Evolutionary conservation across 2,888 invertebrate species (phyloP), one percentile per base, ranked within the genome.

Genomic region (Drosophila limbata): DNA sequence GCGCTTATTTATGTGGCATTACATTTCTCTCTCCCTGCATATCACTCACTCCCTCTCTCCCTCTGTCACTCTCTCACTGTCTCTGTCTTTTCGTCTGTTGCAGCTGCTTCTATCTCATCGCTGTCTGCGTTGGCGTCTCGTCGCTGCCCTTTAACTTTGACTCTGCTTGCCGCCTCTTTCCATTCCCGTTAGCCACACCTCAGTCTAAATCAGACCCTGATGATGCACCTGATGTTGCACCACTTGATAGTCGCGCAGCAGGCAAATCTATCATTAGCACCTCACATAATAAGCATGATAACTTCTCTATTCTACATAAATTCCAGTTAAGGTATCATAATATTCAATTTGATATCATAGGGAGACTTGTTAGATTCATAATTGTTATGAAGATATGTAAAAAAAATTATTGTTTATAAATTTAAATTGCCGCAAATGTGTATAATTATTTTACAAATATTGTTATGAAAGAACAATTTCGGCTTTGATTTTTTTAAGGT

Each of bases 1-100:
- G 53, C 61, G 83, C 86, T 83, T 88, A 83, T 86, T 88, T 88
- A 83, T 88, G 88, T 78, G 75, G 87, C 84, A 73, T 66, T 77
- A 81, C 85, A 70, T 69, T 63, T 62, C 57, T 56, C 53, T 48
- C 57, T 55, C 11, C 37, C 47, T 52, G 15, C 17, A 19, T 10
- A 10, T 44, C 44, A 8, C 21, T 37, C 47, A 9, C 59, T 28
- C 40, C 6, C 37, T 31, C 13, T 10, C 28, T 4, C 17, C 11
- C 19, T n/a, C n/a, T 21, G 39, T 35, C 17, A 10, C 33, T 51
- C 21, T 51, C 40, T 47, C 44, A 0, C 39, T 39, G 8, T 33
- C 25, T 17, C 42, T 44, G 9, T 33, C 35, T 61, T 25, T 42
- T 19, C 33, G 31, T 31, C 40, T 56, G 42, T 19, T 56, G 63